Evolutionary conservation across 2,113 vertebrate species (phyloP).

Genomic region (Numida meleagris): DNA sequence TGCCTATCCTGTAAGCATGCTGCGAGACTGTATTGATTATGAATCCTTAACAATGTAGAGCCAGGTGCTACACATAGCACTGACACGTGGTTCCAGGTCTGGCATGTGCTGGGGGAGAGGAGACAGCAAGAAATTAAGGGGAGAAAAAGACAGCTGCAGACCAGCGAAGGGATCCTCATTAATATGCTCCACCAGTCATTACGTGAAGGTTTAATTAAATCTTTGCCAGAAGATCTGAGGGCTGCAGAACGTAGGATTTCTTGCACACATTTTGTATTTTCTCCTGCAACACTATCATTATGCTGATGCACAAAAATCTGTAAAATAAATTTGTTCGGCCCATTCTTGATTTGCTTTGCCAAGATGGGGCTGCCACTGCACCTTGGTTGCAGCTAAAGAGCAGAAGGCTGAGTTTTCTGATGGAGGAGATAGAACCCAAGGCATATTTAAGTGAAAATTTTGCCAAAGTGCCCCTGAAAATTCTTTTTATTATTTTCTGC

Average conservation of each 20-base stretch:
- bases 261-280: background rate
- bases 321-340: background rate
- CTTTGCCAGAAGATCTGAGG: background rate
- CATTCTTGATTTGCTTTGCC: background rate
- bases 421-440: background rate
- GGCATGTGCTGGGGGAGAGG: background rate
- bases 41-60: background rate
- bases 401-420: background rate
- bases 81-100: background rate
- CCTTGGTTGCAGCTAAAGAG: background rate
- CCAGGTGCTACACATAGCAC: background rate
- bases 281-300: background rate
- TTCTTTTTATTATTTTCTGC: background rate
- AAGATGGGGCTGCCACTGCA: background rate
- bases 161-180: background rate
- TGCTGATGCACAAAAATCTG: background rate
- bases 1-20: background rate
- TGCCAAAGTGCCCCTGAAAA: accelerated
- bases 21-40: background rate
- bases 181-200: background rate
- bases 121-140: background rate
- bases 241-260: background rate
- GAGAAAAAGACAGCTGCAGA: background rate
- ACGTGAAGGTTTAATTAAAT: background rate
- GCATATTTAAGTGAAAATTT: background rate